Conservation (phyloP, 2,888 invertebrate species). For the Catocala fraxini region DNA sequence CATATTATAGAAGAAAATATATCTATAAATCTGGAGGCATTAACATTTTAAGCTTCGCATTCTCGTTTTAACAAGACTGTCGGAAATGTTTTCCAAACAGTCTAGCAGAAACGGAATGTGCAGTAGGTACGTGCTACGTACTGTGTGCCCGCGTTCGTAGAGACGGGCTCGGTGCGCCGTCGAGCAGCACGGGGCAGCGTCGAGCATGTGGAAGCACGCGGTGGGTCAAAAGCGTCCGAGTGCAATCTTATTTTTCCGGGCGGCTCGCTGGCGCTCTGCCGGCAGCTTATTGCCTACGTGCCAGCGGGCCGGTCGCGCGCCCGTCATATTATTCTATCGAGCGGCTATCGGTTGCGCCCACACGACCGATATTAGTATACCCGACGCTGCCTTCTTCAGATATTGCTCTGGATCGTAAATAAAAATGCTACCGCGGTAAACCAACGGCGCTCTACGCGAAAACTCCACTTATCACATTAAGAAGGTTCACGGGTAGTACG, state of each 20-base stretch:
- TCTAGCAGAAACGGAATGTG: slow-evolving; percentile 33
- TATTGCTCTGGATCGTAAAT: slow-evolving; percentile 83
- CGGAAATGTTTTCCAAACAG: slow-evolving; percentile 35
- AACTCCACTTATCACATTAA: slow-evolving; percentile 70
- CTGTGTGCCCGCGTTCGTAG: slow-evolving; percentile 21
- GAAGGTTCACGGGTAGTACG: slow-evolving; percentile 43
- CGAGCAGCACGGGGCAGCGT: slow-evolving; percentile 37
- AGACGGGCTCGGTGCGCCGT: slow-evolving; percentile 26
- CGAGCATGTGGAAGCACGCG: slow-evolving; percentile 68
- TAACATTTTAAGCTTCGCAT: slow-evolving; percentile 9
- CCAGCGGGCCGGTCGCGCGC: slow-evolving; percentile 75
- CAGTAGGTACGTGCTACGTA: slow-evolving; percentile 25
- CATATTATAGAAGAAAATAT: neutral
- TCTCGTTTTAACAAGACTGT: slow-evolving; percentile 29
- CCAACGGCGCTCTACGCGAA: slow-evolving; percentile 53
- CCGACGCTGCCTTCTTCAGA: slow-evolving; percentile 79
- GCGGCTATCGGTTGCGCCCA: slow-evolving; percentile 81
- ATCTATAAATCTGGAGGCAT: neutral
- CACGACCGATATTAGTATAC: slow-evolving; percentile 84
- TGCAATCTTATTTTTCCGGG: slow-evolving; percentile 85
- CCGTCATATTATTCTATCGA: slow-evolving; percentile 87
- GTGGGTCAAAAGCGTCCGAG: slow-evolving; percentile 62
- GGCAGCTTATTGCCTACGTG: slow-evolving; percentile 87
- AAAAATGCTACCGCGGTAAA: slow-evolving; percentile 72
- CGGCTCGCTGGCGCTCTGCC: slow-evolving; percentile 77